Evolutionary conservation across 30 jellyfish, hydroid and myxozoan species (phyloP).

Genomic region (Chironex yamaguchii): DNA sequence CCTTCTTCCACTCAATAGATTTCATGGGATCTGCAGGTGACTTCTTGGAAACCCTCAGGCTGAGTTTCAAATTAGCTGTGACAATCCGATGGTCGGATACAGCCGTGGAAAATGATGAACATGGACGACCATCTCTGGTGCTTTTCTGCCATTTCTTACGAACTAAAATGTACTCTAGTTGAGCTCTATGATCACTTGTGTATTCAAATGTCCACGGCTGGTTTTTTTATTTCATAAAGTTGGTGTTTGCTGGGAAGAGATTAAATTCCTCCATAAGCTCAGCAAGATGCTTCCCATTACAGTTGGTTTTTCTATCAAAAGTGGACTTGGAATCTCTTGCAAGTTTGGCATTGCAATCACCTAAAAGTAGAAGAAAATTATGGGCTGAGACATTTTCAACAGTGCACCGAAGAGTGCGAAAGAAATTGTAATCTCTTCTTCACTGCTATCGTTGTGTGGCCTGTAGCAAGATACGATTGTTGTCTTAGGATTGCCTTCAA

Average conservation of each 20-base stretch:
- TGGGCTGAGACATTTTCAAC: background rate
- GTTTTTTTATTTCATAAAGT: background rate
- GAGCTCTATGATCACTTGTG: background rate
- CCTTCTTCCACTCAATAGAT: no score
- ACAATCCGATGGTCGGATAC: background rate
- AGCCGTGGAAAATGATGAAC: background rate
- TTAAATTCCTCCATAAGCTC: background rate
- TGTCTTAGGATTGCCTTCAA: background rate
- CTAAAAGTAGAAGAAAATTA: background rate
- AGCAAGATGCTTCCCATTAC: background rate
- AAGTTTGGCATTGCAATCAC: background rate
- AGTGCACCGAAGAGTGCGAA: background rate
- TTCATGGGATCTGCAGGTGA: no score
- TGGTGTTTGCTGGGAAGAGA: background rate
- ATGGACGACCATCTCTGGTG: background rate
- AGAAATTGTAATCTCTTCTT: background rate
- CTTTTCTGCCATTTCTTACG: conserved; percentile 1
- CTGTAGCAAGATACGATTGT: background rate
- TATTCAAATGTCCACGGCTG: conserved; percentile 11
- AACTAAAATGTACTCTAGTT: background rate
- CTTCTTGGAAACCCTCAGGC: background rate
- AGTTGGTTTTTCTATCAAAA: background rate
- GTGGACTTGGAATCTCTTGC: no score
- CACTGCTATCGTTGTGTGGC: background rate
- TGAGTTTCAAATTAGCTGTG: background rate